phyloP scores from a whole-genome alignment of 2,113 vertebrate genomes.

The Colistium nudipinnis region DNA sequence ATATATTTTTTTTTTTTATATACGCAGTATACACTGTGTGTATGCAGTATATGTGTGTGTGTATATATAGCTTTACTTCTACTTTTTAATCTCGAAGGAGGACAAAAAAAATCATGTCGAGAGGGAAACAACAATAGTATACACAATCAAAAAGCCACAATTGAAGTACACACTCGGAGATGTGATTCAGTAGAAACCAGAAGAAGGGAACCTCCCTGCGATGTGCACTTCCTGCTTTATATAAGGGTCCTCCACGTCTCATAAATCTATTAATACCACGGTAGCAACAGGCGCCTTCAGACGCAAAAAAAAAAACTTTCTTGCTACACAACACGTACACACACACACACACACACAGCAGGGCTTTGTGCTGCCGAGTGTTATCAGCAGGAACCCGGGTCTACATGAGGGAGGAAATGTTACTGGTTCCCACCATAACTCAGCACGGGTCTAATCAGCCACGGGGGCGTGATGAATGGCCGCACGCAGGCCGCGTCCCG shows the following conservation, averaged over 20 bases:
- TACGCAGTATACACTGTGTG: no score
- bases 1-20: no score
- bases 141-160: conserved; percentile 25
- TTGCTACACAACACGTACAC: conserved; percentile 22
- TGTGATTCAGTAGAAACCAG: conserved; percentile 48
- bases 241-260: conserved; percentile 53
- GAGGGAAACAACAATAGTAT: conserved; percentile 20
- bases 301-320: conserved; percentile 26
- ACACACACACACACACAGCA: conserved; percentile 45
- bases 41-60: no score
- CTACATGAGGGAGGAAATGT: conserved; percentile 68
- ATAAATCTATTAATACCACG: conserved; percentile 68
- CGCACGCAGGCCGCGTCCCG: conserved; percentile 43
- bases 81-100: no score
- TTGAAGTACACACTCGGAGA: conserved; percentile 3
- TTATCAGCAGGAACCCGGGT: conserved; percentile 77
- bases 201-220: conserved; percentile 44
- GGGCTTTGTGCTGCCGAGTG: conserved; percentile 57
- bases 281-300: conserved; percentile 30
- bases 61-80: no score
- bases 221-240: conserved; percentile 71
- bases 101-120: neutral
- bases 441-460: conserved; percentile 68
- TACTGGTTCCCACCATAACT: conserved; percentile 78
- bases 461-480: conserved; percentile 66